phyloP scores from a whole-genome alignment of 2,888 invertebrate genomes.

The Lasioglossum calceatum region DNA sequence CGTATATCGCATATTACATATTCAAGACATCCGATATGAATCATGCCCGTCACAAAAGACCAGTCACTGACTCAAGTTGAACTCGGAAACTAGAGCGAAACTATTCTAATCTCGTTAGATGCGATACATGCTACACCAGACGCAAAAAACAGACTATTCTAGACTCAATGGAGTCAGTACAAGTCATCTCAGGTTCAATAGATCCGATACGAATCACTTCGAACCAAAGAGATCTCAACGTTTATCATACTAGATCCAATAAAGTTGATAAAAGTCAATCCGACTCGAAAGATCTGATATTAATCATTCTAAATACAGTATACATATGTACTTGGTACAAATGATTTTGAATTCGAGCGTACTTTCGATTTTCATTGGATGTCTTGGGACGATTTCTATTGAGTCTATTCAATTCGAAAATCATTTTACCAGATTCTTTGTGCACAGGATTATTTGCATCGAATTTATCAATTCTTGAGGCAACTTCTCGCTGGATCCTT shows the following conservation, averaged over 20 bases:
- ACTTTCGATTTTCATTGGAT: background rate
- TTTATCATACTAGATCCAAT: background rate
- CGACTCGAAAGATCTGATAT: background rate
- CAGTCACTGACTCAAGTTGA: background rate
- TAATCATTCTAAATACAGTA: background rate
- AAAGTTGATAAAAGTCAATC: background rate
- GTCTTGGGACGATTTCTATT: background rate
- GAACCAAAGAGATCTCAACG: background rate
- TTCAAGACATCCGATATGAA: background rate
- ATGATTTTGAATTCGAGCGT: background rate
- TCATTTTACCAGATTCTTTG: background rate
- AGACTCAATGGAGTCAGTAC: background rate
- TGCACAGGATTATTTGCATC: background rate
- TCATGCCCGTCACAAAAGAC: background rate
- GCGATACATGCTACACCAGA: background rate
- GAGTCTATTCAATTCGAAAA: background rate
- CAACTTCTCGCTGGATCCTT: background rate
- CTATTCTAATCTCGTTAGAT: background rate
- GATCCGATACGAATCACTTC: background rate
- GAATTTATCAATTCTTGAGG: background rate
- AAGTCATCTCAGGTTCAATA: background rate
- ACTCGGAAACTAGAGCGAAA: conserved; percentile 2
- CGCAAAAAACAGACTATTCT: background rate
- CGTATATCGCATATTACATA: background rate
- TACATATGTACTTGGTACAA: background rate